Conservation (phyloP, 2,113 vertebrate genomes). For the Aix galericulata region DNA sequence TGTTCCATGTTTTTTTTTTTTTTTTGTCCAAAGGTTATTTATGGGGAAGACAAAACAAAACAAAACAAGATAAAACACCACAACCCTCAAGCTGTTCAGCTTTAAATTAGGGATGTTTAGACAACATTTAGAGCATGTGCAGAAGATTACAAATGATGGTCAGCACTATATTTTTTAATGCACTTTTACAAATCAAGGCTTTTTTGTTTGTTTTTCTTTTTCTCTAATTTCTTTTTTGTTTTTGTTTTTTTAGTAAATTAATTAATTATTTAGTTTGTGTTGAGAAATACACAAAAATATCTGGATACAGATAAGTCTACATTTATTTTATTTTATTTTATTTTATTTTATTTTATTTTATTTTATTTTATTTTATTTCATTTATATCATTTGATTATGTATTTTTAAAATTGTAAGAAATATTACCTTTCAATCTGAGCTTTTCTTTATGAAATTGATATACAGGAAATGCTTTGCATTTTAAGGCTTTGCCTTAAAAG, state of each 20-base stretch:
- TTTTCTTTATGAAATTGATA: neutral
- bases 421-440: neutral
- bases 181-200: neutral
- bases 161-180: neutral
- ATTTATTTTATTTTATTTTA: too few relatives aligned
- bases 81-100: neutral
- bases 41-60: neutral
- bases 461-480: neutral
- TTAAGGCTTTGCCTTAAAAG: neutral
- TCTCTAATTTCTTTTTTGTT: neutral
- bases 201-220: neutral
- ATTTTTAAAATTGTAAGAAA: neutral
- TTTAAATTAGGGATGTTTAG: slow-evolving; percentile 29
- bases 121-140: neutral
- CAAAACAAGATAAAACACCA: accelerated
- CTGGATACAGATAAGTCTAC: neutral
- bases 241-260: neutral
- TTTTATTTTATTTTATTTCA: too few relatives aligned
- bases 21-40: neutral
- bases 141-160: neutral
- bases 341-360: too few relatives aligned
- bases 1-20: neutral
- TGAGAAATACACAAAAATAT: neutral
- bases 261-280: neutral
- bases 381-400: too few relatives aligned